Evolutionary conservation across 2,888 invertebrate genomes (phyloP), one percentile per base, ranked within the genome.

Genomic region (Drosophila acutilabella): DNA sequence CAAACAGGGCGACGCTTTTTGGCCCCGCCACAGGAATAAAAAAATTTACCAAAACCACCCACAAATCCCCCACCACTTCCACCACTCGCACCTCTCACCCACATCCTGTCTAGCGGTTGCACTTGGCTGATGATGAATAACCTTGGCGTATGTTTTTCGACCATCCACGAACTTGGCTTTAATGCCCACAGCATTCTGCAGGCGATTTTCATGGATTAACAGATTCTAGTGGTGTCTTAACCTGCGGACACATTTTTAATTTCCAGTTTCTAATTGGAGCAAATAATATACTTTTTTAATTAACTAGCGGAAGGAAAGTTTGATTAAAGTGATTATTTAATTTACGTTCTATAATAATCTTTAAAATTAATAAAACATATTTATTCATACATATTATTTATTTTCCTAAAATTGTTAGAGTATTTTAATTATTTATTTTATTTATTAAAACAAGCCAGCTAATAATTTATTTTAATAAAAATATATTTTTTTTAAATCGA

Each of bases 81-180:
- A 30, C 7, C 54, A 42, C 2, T 10, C 4, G 8, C 16, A n/a
- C 20, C 13, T 41, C 51, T 61, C 36, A 50, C 50, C 52, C 68
- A 73, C 70, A 78, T 87, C 79, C 81, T 80, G 78, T 76, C 78
- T 64, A 54, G 56, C 65, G 72, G 90, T 90, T 85, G 86, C 88
- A 90, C 88, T 89, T 79, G 86, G 80, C 65, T 90, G 90, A 80
- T 88, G 88, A 89, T 89, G 80, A 76, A 90, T 89, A 83, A 83
- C 83, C 85, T 74, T 40, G 66, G 74, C 85, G 77, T 78, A 78
- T 78, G 84, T 69, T 78, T 59, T 33, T 3, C 23, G 20, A 16
- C 45, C 30, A 40, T 52, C 8, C 33, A 20, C 40, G 30, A 23
- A 45, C 18, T 7, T 20, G 18, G 48, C 26, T 26, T 2, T 47